Conservation (phyloP, 2,113 vertebrate species). For the Centropristis striata region DNA sequence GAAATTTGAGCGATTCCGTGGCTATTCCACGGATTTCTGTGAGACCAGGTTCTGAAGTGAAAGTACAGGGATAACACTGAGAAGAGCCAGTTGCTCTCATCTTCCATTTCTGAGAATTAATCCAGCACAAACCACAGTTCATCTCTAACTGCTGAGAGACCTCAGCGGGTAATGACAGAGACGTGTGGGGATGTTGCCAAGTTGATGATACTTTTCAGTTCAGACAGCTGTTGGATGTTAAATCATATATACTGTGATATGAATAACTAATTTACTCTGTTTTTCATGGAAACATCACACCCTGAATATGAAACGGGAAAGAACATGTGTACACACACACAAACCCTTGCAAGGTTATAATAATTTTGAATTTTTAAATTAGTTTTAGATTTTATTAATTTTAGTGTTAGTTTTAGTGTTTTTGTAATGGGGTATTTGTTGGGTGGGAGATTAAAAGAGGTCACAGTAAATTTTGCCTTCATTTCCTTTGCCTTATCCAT, state of each 20-base stretch:
- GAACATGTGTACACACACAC: neutral
- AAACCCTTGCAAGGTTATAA: no score
- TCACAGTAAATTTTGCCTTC: no score
- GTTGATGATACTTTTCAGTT: neutral
- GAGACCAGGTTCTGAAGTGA: no score
- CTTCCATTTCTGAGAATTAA: neutral
- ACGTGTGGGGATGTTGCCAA: neutral
- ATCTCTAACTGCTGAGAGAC: neutral
- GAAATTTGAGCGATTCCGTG: no score
- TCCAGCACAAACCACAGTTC: neutral
- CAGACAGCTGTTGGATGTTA: conserved; percentile 19
- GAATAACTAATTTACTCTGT: neutral
- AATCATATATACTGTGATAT: neutral
- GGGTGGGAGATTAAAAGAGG: no score
- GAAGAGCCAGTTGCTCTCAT: neutral
- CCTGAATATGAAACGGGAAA: neutral
- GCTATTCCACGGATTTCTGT: no score
- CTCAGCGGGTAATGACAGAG: conserved; percentile 1
- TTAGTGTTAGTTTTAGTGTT: no score
- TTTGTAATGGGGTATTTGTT: no score
- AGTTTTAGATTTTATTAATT: no score
- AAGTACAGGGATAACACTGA: neutral
- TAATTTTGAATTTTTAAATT: no score
- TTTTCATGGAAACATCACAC: neutral
- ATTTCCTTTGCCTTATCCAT: no score